phyloP scores from a whole-genome alignment of 2,888 invertebrate species.

The Exocentrus adspersus region DNA sequence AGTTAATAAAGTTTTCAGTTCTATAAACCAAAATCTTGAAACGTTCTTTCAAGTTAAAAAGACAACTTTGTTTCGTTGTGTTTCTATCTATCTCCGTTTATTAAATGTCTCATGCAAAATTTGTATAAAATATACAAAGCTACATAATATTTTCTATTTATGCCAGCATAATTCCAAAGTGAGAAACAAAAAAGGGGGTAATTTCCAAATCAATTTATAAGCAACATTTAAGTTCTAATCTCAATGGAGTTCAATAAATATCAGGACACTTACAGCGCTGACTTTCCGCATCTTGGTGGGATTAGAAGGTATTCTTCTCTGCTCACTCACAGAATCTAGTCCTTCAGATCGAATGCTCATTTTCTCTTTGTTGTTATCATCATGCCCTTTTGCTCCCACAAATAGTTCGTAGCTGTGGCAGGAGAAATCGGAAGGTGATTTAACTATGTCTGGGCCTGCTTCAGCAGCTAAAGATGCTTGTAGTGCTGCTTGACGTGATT shows the following conservation, averaged over 20 bases:
- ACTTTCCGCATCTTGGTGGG: constrained; percentile 85
- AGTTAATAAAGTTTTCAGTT: too few species aligned
- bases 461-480: constrained; percentile 72
- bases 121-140: too few species aligned
- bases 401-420: constrained; percentile 93
- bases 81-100: too few species aligned
- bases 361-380: constrained; percentile 89
- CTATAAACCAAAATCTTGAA: too few species aligned
- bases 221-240: constrained; percentile 47
- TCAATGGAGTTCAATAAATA: constrained; percentile 54
- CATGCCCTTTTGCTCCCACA: constrained; percentile 87
- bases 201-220: constrained; percentile 41
- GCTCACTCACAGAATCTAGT: constrained; percentile 92
- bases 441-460: constrained; percentile 77
- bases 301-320: constrained; percentile 69
- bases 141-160: not conserved
- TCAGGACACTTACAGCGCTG: constrained; percentile 84
- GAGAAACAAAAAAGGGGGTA: constrained; percentile 21
- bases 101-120: too few species aligned
- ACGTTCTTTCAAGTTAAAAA: too few species aligned
- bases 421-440: constrained; percentile 92
- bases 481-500: constrained; percentile 65
- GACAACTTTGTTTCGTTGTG: too few species aligned
- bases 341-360: constrained; percentile 88
- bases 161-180: not conserved